Evolutionary conservation across 2,888 invertebrate species (phyloP), one percentile per base, ranked within the genome.

Genomic region (Drosophila greeni): DNA sequence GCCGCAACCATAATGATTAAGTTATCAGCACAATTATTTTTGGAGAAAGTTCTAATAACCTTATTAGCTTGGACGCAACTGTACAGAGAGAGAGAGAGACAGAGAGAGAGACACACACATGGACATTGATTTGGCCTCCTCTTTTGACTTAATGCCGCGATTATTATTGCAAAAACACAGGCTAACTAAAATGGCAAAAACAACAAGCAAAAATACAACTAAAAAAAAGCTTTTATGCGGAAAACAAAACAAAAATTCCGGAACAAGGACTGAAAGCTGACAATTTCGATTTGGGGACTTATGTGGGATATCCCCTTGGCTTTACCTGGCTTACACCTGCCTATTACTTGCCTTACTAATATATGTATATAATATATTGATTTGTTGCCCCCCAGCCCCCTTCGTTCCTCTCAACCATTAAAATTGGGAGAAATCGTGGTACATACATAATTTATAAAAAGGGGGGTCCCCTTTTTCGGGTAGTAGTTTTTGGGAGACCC

Each of bases 71-170:
- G 45, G 45, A 31, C 45, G 9, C 29, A 31, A 20, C 14, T 45
- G 45, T 47, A 14, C 5, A 18, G 29, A 18, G 14, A 20, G 8
- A 16, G 24, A 14, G n/a, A 31, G 9, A 49, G 37, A 8, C 0
- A 26, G 26, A 9, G 3, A 26, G 8, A 45, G 9, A 49, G 42
- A 43, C 66, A 36, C 48, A 48, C 43, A 59, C 60, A 43, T 53
- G 59, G 64, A 68, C 80, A 82, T 76, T 76, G 76, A 76, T 82
- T 77, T 74, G 61, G 57, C 58, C 55, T 66, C 64, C 73, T 64
- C 66, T 75, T 70, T 70, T 62, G 45, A 64, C 80, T 73, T 80
- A 71, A 80, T 82, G 81, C 65, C 64, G 49, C 55, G 62, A 69
- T 71, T 54, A 69, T 75, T 76, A 70, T 70, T 69, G 82, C 66